Evolutionary conservation across 2,888 invertebrate species (phyloP), one percentile per base, ranked within the genome.

Genomic region (Polietes domitor): DNA sequence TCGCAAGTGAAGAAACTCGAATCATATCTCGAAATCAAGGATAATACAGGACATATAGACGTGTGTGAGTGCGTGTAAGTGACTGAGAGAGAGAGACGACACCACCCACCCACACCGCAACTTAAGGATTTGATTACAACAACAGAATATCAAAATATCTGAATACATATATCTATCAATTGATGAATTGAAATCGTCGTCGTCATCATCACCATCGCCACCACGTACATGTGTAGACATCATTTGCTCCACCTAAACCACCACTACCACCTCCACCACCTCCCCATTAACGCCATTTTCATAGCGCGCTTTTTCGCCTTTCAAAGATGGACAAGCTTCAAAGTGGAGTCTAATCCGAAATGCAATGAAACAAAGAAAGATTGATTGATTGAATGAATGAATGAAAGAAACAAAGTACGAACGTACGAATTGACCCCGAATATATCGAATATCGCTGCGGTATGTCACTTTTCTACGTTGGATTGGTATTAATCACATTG

Each of bases 381-480:
- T n/a, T n/a, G n/a, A n/a, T n/a, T n/a, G n/a, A n/a, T n/a, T n/a
- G n/a, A n/a, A 47, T n/a, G n/a, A 47, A n/a, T n/a, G 47, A 47
- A 47, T 47, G 47, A 47, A 3, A 47, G 6, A 47, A n/a, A 47
- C 12, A 47, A 47, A n/a, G 3, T 32, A 32, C 32, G 32, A 32
- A 3, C 32, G 32, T 5, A 3, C 32, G 32, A 32, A n/a, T n/a
- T n/a, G n/a, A n/a, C n/a, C n/a, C 9, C 37, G 37, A 37, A 37
- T 37, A 37, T n/a, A n/a, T n/a, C n/a, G n/a, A 47, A n/a, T n/a
- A 70, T 63, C 80, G 47, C 76, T 78, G 84, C 80, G 84, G 84
- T 84, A 84, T 73, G 84, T 84, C 78, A 76, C 32, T 78, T 41
- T 81, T 78, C 81, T 73, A 68, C 84, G 84, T n/a, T 76, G 84